Evolutionary conservation across 2,113 vertebrate species (phyloP).

Genomic region (Haemorhous mexicanus): DNA sequence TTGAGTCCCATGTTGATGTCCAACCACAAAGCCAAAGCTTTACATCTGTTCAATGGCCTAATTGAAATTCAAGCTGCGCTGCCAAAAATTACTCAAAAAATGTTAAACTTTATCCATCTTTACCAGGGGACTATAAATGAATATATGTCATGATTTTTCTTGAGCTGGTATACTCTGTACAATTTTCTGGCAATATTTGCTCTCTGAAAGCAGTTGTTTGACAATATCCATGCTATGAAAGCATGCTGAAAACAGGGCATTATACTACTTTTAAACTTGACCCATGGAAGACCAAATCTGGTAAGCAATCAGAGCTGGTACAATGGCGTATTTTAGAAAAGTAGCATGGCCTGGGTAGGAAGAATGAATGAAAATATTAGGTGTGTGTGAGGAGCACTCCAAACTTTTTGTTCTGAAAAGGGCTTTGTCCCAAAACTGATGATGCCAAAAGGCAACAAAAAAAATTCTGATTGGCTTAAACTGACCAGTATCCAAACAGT

Average conservation of each 20-base stretch:
- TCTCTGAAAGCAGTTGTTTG: background rate
- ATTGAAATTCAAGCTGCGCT: constrained; percentile 6
- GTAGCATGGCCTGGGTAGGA: background rate
- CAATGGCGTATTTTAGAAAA: background rate
- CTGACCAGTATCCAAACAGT: background rate
- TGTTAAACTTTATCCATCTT: background rate
- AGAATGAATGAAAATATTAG: background rate
- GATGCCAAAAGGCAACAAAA: background rate
- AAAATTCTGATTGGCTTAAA: background rate
- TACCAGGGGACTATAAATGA: background rate
- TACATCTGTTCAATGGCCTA: constrained; percentile 31
- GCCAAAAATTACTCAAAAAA: background rate
- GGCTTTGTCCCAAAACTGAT: background rate
- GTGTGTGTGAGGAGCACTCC: background rate
- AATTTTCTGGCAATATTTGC: background rate
- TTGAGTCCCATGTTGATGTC: background rate
- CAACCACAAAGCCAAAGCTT: constrained; percentile 18
- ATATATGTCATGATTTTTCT: background rate
- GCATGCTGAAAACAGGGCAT: background rate
- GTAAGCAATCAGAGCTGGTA: background rate
- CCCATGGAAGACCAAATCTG: background rate
- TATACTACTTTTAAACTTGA: background rate
- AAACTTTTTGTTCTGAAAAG: background rate
- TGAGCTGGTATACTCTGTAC: background rate
- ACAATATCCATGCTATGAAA: background rate